Conservation (phyloP, 2,797 vertebrate species). For the Pachyuromys duprasi region DNA sequence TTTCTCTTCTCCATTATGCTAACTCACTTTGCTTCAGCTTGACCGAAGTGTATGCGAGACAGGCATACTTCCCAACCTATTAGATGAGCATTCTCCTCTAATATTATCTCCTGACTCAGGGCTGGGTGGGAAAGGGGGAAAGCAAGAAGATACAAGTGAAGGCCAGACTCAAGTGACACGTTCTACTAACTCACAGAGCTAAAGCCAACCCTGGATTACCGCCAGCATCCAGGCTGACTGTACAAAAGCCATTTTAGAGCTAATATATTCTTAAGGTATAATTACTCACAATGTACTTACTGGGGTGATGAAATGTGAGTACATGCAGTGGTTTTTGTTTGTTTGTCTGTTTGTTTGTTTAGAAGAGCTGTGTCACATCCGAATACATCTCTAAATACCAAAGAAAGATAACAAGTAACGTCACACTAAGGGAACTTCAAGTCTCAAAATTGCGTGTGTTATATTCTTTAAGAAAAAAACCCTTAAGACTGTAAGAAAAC, state of each 20-base stretch:
- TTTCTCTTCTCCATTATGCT: not conserved
- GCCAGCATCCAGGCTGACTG: not conserved
- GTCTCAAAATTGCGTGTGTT: not conserved
- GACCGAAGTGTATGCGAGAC: not conserved
- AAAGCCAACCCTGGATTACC: not conserved
- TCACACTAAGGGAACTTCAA: not conserved
- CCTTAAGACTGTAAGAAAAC: constrained; percentile 15
- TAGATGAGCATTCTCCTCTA: not conserved
- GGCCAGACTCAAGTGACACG: not conserved
- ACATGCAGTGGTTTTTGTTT: not conserved
- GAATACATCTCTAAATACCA: constrained; percentile 33
- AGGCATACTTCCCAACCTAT: not conserved
- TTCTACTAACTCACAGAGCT: not conserved
- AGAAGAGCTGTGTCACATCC: constrained; percentile 56
- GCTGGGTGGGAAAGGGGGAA: not conserved
- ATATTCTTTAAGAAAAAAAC: not conserved
- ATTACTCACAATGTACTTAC: not conserved
- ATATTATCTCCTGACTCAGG: not conserved
- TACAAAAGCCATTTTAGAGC: constrained; percentile 14
- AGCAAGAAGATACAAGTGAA: not conserved
- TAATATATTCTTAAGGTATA: constrained; percentile 15
- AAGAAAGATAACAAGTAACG: constrained; percentile 9
- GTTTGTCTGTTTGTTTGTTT: constrained; percentile 56
- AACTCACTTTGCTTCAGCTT: not conserved
- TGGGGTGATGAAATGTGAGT: constrained; percentile 38